These are phyloP conservation scores for Syrrhaptes paradoxus DNA, from an alignment of 2,113 vertebrate genomes.

Conservation along the genomic window DNA sequence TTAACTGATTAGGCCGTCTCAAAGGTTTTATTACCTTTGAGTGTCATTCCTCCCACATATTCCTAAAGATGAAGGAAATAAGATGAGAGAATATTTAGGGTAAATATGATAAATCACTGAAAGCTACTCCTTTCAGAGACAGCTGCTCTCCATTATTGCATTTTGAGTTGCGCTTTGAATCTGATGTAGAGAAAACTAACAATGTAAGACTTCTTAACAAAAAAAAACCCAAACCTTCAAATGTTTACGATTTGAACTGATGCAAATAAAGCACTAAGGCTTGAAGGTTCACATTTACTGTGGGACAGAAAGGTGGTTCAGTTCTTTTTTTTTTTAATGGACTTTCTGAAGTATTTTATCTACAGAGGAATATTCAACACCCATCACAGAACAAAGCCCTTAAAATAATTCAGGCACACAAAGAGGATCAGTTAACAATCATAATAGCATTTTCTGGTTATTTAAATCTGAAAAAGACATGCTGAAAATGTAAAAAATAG, in stretches of 20 bases:
- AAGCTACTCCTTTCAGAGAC: background rate
- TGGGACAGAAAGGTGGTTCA: background rate
- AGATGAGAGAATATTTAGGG: background rate
- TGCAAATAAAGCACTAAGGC: background rate
- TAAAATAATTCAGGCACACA: background rate
- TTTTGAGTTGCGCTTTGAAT: background rate
- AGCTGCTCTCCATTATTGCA: background rate
- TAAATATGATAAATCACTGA: background rate
- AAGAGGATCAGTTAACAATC: background rate
- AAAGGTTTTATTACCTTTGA: conserved; percentile 53
- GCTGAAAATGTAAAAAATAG: background rate
- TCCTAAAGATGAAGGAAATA: conserved; percentile 49
- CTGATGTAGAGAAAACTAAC: background rate
- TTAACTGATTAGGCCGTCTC: conserved; percentile 55
- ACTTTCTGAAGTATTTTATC: background rate
- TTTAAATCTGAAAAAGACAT: background rate
- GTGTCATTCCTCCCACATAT: conserved; percentile 42
- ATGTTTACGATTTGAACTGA: background rate
- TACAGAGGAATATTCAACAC: background rate
- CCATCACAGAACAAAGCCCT: background rate
- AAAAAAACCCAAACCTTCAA: background rate
- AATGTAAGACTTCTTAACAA: background rate
- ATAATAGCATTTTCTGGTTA: background rate
- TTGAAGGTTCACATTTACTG: background rate
- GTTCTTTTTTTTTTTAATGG: background rate